These are phyloP conservation scores for Netelia fuscicornis DNA, from an alignment of 2,888 invertebrate genomes.

Conservation along the genomic window DNA sequence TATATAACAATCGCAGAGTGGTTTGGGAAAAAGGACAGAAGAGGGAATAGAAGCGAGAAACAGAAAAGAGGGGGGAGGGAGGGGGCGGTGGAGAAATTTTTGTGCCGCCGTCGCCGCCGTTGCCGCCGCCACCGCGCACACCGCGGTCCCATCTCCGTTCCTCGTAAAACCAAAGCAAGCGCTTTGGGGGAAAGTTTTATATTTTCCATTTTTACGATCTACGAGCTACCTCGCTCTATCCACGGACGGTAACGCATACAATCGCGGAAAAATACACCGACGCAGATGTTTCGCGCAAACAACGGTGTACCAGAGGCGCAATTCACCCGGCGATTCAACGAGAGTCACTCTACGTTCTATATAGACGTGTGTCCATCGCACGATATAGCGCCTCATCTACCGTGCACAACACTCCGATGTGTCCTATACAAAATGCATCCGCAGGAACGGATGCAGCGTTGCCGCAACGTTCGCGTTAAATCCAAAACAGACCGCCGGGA, in stretches of 20 bases:
- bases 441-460: conserved; percentile 54
- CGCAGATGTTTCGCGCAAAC: conserved; percentile 44
- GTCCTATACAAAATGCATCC: conserved; percentile 46
- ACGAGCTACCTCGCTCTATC: conserved; percentile 18
- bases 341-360: conserved; percentile 14
- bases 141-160: conserved; percentile 71
- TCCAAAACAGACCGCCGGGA: conserved; percentile 1
- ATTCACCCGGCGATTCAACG: conserved; percentile 51
- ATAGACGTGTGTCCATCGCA: neutral
- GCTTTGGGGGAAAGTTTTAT: conserved; percentile 82
- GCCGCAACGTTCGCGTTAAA: conserved; percentile 37
- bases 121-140: conserved; percentile 56
- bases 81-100: conserved; percentile 40
- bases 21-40: conserved; percentile 53
- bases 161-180: conserved; percentile 78
- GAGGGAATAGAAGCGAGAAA: conserved; percentile 56
- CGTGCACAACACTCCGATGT: conserved; percentile 37
- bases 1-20: conserved; percentile 27
- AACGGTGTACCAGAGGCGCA: conserved; percentile 40
- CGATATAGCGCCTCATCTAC: conserved; percentile 54
- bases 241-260: neutral
- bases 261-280: conserved; percentile 6
- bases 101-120: conserved; percentile 47
- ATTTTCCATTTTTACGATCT: conserved; percentile 79
- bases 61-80: conserved; percentile 51